Evolutionary conservation across 2,888 invertebrate species (phyloP), one percentile per base, ranked within the genome.

Genomic region (Boloria euphrosyne): DNA sequence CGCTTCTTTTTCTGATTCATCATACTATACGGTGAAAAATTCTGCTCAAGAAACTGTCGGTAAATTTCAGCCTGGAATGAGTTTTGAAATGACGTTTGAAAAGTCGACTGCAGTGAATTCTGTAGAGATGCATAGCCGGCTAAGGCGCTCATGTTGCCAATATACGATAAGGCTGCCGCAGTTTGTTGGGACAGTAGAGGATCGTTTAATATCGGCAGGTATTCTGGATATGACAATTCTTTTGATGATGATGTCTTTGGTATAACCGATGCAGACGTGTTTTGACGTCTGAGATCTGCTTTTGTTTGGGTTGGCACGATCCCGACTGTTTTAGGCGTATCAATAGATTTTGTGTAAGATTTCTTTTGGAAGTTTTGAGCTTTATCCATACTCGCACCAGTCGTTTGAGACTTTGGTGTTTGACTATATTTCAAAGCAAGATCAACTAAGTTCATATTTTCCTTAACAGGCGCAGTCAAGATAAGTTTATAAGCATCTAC

Each of bases 361-460:
- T 86, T 89, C 76, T 87, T 90, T 71, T 85, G 89, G n/a, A 79
- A 76, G 62, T 80, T 87, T 69, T 88, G 86, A 67, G 73, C 83
- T 70, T 89, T 90, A 58, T 89, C 89, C 59, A 86, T 70, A 74
- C 81, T 84, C 0, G 87, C 86, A 66, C 82, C 79, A 22, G 44
- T 46, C 3, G 93, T 90, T 68, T 93, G 90, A 63, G 94, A 92
- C 80, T 94, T 95, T 0, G 91, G 86, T 75, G 94, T 94, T 71
- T 95, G 94, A 76, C 96, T 96, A 75, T 95, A 95, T 80, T 95
- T 96, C 72, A 95, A 90, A 57, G 95, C 96, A 47, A 94, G 83
- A 74, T 96, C 96, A 5, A 95, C 86, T 13, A 94, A 84, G 77
- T 95, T 95, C 66, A 87, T 85, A 74, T 93, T 94, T 73, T 95